These are phyloP conservation scores for Syngnathus rostellatus DNA, from an alignment of 2,797 vertebrate genomes.

Conservation along the genomic window DNA sequence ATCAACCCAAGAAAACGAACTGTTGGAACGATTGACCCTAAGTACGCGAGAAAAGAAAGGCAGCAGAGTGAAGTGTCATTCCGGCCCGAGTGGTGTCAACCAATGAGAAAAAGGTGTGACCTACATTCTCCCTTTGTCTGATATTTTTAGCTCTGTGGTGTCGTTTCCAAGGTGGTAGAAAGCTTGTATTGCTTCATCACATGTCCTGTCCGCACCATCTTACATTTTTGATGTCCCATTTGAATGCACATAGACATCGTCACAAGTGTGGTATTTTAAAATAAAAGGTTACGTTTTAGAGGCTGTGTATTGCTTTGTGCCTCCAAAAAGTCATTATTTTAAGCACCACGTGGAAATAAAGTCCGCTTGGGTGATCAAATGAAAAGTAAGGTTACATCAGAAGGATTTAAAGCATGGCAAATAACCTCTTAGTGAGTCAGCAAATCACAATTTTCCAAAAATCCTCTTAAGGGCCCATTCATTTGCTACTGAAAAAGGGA, in stretches of 20 bases:
- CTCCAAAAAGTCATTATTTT: conserved; percentile 2
- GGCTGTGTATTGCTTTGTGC: conserved; percentile 1
- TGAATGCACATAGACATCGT: not conserved
- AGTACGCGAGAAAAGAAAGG: not conserved
- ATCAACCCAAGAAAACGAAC: not conserved
- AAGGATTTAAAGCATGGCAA: conserved; percentile 47
- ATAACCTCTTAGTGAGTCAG: conserved; percentile 49
- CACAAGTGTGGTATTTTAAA: not conserved
- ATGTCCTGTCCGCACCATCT: not conserved
- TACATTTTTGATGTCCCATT: not conserved
- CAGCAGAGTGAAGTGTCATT: conserved; percentile 3
- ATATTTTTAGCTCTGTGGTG: conserved; percentile 22
- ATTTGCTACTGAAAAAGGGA: conserved; percentile 6
- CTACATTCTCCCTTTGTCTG: conserved; percentile 37
- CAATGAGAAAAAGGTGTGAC: conserved; percentile 32
- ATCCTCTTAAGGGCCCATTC: conserved; percentile 44
- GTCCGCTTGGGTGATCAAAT: conserved; percentile 36
- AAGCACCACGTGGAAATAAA: conserved; percentile 5
- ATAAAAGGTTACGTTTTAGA: not conserved
- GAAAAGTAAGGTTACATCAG: conserved; percentile 52
- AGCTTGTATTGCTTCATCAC: not conserved
- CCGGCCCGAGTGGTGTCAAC: conserved; percentile 21
- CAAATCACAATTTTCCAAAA: conserved; percentile 49
- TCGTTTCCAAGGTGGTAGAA: conserved; percentile 15
- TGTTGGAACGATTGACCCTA: not conserved